Evolutionary conservation across 2,888 invertebrate species (phyloP), one percentile per base, ranked within the genome.

Genomic region (Hedya salicella): DNA sequence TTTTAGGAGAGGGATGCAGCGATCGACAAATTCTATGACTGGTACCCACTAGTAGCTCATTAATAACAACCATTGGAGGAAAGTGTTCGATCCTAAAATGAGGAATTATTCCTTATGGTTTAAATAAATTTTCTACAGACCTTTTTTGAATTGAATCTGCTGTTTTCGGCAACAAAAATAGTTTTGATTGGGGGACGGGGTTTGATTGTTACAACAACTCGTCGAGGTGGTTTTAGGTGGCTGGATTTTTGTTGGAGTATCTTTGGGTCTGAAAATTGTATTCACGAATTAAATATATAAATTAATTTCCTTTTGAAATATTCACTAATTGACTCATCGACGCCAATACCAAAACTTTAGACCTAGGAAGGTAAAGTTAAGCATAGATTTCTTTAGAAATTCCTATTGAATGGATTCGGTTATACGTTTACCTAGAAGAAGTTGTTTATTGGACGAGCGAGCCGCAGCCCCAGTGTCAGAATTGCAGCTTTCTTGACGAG

Each of bases 121-220:
- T n/a, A n/a, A n/a, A n/a, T n/a, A n/a, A 6, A 25, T 17, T 3
- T 3, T 16, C n/a, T 17, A 1, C 16, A 62, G 30, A 89, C 91
- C 83, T 86, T 86, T 77, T 78, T 86, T 13, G 79, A 71, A 54
- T 79, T 72, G 71, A 80, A 86, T 21, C 85, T 77, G 60, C 67
- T 85, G 70, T 88, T 89, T 72, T 90, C 88, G 61, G 89, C 86
- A 25, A 87, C 75, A 69, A 83, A 91, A 53, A 91, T 68, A 30
- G 88, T 89, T 79, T 88, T 87, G 46, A 90, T 86, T 13, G 82
- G 77, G 32, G 88, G 88, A 16, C 84, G 83, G 14, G 86, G 86
- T 73, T 88, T 87, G 62, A 91, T 85, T 6, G 87, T 85, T 14
- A 91, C 86, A 0, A 88, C 71, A 30, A 91, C 82, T 77, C 82